phyloP scores from a whole-genome alignment of 2,888 invertebrate species.

The Ctenicera cuprea region DNA sequence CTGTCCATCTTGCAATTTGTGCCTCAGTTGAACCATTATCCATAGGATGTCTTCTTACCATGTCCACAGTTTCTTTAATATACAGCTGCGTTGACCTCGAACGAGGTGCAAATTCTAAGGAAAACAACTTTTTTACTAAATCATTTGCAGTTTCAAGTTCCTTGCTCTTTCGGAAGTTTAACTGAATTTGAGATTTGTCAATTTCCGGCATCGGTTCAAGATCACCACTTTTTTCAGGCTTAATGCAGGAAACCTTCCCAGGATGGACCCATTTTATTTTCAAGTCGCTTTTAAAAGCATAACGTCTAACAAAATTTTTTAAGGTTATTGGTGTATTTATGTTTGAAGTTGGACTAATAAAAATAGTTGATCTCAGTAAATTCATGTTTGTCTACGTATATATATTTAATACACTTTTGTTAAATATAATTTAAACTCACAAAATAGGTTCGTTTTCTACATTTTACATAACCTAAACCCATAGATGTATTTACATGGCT shows the following conservation, averaged over 20 bases:
- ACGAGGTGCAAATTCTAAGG: constrained; percentile 79
- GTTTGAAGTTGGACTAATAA: not conserved
- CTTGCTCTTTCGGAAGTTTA: constrained; percentile 77
- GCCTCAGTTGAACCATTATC: constrained; percentile 84
- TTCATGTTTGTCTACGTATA: constrained; percentile 4
- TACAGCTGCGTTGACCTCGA: constrained; percentile 75
- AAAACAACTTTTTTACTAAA: constrained; percentile 82
- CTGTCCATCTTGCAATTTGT: constrained; percentile 85
- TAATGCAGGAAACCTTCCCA: constrained; percentile 78
- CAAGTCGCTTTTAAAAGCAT: constrained; percentile 80
- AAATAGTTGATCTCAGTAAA: constrained; percentile 12
- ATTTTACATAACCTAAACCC: too few relatives aligned
- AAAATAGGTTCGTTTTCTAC: too few relatives aligned
- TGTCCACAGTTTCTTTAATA: constrained; percentile 75
- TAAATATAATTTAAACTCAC: too few relatives aligned
- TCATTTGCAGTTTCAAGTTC: constrained; percentile 85
- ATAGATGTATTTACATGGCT: too few relatives aligned
- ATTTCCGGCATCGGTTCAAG: constrained; percentile 76
- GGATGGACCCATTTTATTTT: constrained; percentile 89
- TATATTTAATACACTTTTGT: not conserved
- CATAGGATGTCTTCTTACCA: constrained; percentile 81
- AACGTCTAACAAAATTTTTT: constrained; percentile 59
- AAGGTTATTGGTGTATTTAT: not conserved
- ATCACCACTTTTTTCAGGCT: constrained; percentile 84
- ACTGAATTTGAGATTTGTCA: constrained; percentile 73